phyloP scores from a whole-genome alignment of 1,140 invertebrate genomes.

The Oedothorax gibbosus region DNA sequence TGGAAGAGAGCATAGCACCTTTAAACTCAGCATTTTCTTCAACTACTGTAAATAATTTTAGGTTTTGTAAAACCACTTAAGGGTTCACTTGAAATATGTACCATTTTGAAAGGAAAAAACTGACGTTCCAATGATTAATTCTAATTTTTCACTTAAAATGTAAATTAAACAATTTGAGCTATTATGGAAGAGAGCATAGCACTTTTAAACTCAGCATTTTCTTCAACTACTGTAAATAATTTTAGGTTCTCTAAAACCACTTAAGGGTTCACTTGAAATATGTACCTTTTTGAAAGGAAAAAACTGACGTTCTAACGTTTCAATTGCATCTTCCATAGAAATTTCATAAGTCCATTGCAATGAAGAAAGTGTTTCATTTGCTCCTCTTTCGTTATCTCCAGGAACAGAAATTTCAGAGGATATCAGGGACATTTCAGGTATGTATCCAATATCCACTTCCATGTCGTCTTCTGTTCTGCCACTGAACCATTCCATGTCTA shows the following conservation, averaged over 20 bases:
- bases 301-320: slow-evolving; percentile 34
- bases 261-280: not conserved
- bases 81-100: slow-evolving; percentile 4
- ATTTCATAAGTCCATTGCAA: slow-evolving; percentile 46
- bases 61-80: too few relatives aligned
- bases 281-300: slow-evolving; percentile 58
- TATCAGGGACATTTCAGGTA: slow-evolving; percentile 47
- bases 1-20: too few relatives aligned
- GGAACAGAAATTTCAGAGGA: slow-evolving; percentile 50
- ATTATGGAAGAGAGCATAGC: too few relatives aligned
- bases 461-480: slow-evolving; percentile 51
- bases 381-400: slow-evolving; percentile 5
- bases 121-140: slow-evolving; percentile 49
- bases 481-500: slow-evolving; percentile 60
- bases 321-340: slow-evolving; percentile 29
- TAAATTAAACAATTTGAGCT: too few relatives aligned
- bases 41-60: too few relatives aligned
- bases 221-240: too few relatives aligned
- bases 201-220: too few relatives aligned
- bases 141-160: too few relatives aligned
- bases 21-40: too few relatives aligned
- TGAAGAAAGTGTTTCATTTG: slow-evolving; percentile 23
- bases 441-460: slow-evolving; percentile 59
- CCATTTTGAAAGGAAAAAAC: slow-evolving; percentile 55
- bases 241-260: too few relatives aligned